phyloP scores from a whole-genome alignment of 2,888 invertebrate species.

The Heteropelma amictum region DNA sequence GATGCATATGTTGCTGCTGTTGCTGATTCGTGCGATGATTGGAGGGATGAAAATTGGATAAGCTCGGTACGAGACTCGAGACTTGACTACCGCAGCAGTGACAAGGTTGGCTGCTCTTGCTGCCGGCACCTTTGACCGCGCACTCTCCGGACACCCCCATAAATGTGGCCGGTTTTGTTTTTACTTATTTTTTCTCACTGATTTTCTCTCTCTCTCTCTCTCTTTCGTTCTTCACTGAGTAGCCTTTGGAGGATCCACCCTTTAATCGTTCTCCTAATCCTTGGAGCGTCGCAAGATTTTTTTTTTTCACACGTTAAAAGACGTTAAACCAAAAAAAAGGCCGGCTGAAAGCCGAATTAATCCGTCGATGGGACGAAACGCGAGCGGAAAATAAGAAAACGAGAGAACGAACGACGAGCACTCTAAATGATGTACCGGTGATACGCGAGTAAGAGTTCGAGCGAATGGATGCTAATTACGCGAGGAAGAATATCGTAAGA shows the following conservation, averaged over 20 bases:
- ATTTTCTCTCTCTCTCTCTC: background rate
- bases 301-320: no score
- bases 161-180: slow-evolving; percentile 68
- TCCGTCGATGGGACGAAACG: no score
- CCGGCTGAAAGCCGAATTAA: background rate
- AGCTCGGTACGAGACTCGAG: slow-evolving; percentile 61
- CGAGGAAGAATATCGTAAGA: background rate
- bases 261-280: background rate
- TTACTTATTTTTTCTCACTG: background rate
- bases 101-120: slow-evolving; percentile 73
- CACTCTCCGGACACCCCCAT: slow-evolving; percentile 77
- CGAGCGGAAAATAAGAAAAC: no score
- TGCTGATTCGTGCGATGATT: slow-evolving; percentile 58
- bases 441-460: no score
- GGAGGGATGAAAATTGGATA: slow-evolving; percentile 35
- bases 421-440: no score
- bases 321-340: no score
- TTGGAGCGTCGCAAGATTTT: no score
- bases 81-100: slow-evolving; percentile 71
- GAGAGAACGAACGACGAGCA: no score
- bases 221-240: background rate
- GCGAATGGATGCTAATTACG: background rate
- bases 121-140: slow-evolving; percentile 73
- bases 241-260: background rate
- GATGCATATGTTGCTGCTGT: slow-evolving; percentile 43